Percentiles rank a stretch among this genome's conserved stretches.
Conservation (phyloP, 2,113 vertebrate species). For the Aptenodytes patagonicus region DNA sequence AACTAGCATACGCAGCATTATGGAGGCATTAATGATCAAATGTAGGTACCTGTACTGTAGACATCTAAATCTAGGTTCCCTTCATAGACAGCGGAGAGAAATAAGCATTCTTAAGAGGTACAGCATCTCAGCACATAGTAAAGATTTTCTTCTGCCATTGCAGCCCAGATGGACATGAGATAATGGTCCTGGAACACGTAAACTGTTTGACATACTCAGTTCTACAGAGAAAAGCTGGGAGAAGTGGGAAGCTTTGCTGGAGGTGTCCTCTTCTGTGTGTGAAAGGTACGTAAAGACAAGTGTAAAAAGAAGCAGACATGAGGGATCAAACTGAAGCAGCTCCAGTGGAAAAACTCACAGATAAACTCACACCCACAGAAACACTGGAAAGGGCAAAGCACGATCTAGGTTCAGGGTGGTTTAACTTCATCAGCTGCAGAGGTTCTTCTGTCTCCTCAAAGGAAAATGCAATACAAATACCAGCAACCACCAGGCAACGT, state of each 20-base stretch:
- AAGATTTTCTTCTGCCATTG: background rate
- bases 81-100: background rate
- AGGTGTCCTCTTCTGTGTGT: background rate
- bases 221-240: background rate
- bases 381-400: background rate
- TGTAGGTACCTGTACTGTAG: fast-evolving
- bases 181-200: background rate
- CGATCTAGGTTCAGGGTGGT: background rate
- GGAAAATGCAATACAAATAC: background rate
- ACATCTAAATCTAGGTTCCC: background rate
- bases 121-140: background rate
- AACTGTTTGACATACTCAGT: background rate
- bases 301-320: background rate
- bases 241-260: background rate
- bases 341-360: background rate
- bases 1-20: background rate
- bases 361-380: background rate
- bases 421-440: background rate
- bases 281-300: background rate
- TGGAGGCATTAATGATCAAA: background rate
- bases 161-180: background rate
- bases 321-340: background rate
- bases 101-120: background rate
- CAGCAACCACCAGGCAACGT: background rate
- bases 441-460: background rate